Evolutionary conservation across 2,888 invertebrate species (phyloP).

Genomic region (Lochmaea capreae): DNA sequence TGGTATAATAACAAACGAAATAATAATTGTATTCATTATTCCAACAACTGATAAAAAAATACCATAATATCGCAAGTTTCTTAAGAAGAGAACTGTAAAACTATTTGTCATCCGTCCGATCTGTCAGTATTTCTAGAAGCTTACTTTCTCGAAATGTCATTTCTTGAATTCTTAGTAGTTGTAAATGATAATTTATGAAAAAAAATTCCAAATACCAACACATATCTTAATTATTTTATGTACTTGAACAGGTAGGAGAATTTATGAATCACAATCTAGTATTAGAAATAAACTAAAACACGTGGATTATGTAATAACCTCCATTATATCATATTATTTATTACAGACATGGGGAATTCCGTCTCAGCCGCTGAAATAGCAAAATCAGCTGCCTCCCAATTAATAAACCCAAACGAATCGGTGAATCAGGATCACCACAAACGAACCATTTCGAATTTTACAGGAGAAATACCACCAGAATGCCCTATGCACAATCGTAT

Average conservation of each 20-base stretch:
- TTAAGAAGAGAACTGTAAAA: too few species aligned
- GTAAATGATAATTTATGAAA: neutral
- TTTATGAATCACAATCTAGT: neutral
- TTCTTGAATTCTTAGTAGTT: neutral
- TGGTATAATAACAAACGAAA: too few species aligned
- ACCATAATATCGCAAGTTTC: too few species aligned
- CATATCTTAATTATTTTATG: neutral
- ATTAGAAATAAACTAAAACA: neutral
- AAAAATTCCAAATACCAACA: neutral
- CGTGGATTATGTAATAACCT: slow-evolving; percentile 27
- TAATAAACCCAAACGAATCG: slow-evolving; percentile 62
- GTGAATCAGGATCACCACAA: slow-evolving; percentile 36
- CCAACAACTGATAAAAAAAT: too few species aligned
- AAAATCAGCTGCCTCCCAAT: slow-evolving; percentile 63
- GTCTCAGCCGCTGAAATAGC: slow-evolving; percentile 70
- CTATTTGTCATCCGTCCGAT: too few species aligned
- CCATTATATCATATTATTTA: slow-evolving; percentile 4
- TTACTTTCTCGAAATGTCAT: neutral
- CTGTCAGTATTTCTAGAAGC: too few species aligned
- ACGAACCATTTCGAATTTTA: slow-evolving; percentile 44
- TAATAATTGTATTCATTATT: too few species aligned
- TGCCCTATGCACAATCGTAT: slow-evolving; percentile 80
- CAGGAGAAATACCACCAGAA: slow-evolving; percentile 75
- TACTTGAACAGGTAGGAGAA: neutral
- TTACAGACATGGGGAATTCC: slow-evolving; percentile 70